Evolutionary conservation across 2,888 invertebrate species (phyloP).

Genomic region (Strigamia crassipes): DNA sequence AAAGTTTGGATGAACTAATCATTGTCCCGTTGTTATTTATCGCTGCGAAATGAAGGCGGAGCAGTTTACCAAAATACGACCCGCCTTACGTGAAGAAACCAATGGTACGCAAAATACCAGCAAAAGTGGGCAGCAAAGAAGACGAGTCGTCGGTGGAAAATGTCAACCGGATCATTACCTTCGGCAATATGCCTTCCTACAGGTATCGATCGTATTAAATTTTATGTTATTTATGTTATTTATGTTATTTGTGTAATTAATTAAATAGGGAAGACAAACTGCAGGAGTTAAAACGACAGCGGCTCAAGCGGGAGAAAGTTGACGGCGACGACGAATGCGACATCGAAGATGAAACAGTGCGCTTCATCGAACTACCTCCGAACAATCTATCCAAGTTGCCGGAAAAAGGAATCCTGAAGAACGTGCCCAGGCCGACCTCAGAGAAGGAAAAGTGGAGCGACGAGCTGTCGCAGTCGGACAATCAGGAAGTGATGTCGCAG

Average conservation of each 20-base stretch:
- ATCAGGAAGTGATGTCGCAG: constrained; percentile 70
- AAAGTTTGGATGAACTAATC: neutral
- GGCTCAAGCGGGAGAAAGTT: constrained; percentile 53
- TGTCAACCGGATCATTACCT: constrained; percentile 79
- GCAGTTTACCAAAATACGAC: constrained; percentile 85
- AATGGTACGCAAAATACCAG: constrained; percentile 67
- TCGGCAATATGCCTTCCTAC: constrained; percentile 69
- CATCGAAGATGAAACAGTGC: constrained; percentile 77
- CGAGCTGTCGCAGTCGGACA: constrained; percentile 68
- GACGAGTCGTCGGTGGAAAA: constrained; percentile 81
- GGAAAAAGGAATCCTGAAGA: constrained; percentile 91
- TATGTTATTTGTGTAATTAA: neutral
- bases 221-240: neutral
- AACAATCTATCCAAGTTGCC: constrained; percentile 77
- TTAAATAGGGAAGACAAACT: constrained; percentile 77
- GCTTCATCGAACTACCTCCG: constrained; percentile 78
- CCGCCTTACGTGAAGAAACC: constrained; percentile 85
- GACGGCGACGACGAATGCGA: constrained; percentile 74
- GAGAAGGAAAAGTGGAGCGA: constrained; percentile 74
- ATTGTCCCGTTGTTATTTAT: neutral
- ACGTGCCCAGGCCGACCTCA: constrained; percentile 67
- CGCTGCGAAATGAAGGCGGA: constrained; percentile 67
- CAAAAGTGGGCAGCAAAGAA: constrained; percentile 54
- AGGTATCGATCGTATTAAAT: constrained; percentile 53
- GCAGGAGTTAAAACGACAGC: constrained; percentile 74